Base-by-base conservation (phyloP, 2,888 invertebrate species). In the Troilus luridus region DNA sequence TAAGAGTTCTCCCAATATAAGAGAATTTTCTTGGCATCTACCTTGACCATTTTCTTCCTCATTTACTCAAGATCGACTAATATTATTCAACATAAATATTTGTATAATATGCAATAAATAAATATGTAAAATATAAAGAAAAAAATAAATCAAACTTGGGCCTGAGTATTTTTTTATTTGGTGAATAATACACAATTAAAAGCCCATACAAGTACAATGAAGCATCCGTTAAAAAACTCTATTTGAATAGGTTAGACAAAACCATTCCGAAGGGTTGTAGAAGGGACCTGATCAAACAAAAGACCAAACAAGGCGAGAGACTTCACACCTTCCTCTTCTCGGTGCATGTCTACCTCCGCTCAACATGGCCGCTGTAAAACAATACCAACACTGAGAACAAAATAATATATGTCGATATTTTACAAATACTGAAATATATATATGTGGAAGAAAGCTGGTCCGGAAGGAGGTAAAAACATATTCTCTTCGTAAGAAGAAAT, bases 211-310 rank as follows among this genome's bases (percentile, higher is more conserved):
- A 5, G 24, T 24, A n/a, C 24, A n/a, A 64, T 24, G n/a, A 64
- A 11, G 64, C 64, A 64, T 64, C 64, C 64, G 64, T 64, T 64
- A 64, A 62, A 62, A 64, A 64, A 64, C 64, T 64, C 64, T n/a
- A 64, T 64, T 64, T 64, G 64, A 64, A 64, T 11, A 10, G n/a
- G 3, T 9, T 3, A 24, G 24, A 64, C 64, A 64, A 64, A n/a
- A 24, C 64, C 41, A 41, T 41, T 24, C 17, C 3, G n/a, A 64
- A n/a, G 64, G 62, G 62, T 62, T 8, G 62, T 19, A 21, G 41
- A 41, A 62, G 21, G 64, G 64, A 64, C n/a, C 10, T 9, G 64
- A 11, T 3, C 24, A 11, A 64, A 64, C 64, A 64, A 64, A 8
- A 64, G 64, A 64, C n/a, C 10, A n/a, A 64, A 64, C n/a, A 24